Evolutionary conservation across 2,113 vertebrate genomes (phyloP).

Genomic region (Acrocephalus arundinaceus): DNA sequence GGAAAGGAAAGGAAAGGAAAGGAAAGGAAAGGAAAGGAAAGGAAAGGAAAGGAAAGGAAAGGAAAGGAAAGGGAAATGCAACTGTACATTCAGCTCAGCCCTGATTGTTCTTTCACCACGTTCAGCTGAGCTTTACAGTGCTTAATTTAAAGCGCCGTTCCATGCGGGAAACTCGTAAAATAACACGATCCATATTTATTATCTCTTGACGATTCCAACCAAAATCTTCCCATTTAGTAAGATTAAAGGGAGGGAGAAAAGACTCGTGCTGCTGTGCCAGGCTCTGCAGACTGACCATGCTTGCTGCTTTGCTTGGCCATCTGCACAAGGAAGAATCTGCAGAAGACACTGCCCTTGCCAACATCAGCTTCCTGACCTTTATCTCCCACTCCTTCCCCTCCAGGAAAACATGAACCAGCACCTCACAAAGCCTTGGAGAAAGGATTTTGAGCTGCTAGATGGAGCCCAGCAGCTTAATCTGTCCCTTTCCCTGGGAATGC

Average conservation of each 20-base stretch:
- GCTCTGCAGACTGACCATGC: neutral
- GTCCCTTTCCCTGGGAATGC: neutral
- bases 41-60: too few species aligned
- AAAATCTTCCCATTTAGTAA: neutral
- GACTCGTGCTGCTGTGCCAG: neutral
- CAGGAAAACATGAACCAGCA: neutral
- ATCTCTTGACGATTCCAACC: neutral
- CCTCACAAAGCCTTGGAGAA: neutral
- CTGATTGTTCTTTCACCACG: neutral
- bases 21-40: too few species aligned
- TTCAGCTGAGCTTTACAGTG: neutral
- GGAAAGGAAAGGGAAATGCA: neutral
- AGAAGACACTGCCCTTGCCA: neutral
- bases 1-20: too few species aligned
- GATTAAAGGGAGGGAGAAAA: neutral
- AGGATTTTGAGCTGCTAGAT: neutral
- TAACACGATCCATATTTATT: neutral
- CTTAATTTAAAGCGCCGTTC: constrained; percentile 17
- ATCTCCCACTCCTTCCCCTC: neutral
- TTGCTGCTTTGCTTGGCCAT: neutral
- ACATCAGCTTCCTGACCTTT: neutral
- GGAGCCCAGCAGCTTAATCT: neutral
- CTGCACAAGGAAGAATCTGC: too few species aligned
- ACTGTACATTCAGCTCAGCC: neutral
- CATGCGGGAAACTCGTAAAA: neutral